phyloP scores from a whole-genome alignment of 2,113 vertebrate species.

The Thinocorus orbignyianus region DNA sequence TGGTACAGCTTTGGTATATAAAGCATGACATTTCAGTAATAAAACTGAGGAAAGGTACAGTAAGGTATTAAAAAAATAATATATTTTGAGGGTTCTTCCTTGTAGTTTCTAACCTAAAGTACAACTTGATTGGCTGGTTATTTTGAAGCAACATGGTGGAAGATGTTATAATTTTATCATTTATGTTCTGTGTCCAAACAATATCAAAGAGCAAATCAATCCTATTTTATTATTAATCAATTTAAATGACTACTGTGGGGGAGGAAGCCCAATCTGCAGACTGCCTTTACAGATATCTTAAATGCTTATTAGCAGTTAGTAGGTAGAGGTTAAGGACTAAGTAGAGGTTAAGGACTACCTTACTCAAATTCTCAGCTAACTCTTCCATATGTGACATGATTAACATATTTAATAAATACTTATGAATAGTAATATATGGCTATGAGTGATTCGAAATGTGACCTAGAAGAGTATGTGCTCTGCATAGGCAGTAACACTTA shows the following conservation, averaged over 20 bases:
- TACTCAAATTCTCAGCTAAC: background rate
- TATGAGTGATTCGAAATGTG: background rate
- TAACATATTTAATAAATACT: background rate
- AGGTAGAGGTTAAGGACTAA: no score
- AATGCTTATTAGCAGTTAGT: background rate
- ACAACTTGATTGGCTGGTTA: background rate
- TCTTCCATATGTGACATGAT: background rate
- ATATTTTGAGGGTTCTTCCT: background rate
- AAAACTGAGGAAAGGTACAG: background rate
- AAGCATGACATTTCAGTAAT: background rate
- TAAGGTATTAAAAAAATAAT: background rate
- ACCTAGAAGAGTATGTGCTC: background rate
- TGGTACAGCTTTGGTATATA: background rate
- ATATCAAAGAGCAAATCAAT: background rate
- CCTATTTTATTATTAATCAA: background rate
- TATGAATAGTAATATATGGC: background rate
- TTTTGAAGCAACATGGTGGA: background rate
- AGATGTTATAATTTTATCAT: background rate
- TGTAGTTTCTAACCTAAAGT: background rate
- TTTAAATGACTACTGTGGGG: background rate
- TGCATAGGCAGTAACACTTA: background rate
- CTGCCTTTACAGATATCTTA: background rate
- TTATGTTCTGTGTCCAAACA: background rate
- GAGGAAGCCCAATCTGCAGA: background rate
- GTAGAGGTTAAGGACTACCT: background rate